A percentile compares a stretch with the other conserved stretches of the same genome.
Conservation (phyloP, 2,797 vertebrate species). For the Lagocephalus sceleratus region DNA sequence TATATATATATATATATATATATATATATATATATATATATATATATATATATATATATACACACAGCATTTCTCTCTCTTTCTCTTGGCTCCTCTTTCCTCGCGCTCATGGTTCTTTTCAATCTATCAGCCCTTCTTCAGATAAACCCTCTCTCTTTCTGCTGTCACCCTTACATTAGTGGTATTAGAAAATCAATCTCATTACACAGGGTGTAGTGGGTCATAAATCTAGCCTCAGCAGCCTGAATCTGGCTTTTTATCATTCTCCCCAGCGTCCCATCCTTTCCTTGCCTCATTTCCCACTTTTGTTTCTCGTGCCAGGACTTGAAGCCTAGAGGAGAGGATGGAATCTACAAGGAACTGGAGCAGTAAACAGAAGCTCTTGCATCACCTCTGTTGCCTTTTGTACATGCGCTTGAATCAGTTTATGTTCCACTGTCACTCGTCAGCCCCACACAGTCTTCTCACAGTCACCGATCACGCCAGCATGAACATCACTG, state of each 20-base stretch:
- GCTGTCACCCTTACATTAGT: slow-evolving; percentile 65
- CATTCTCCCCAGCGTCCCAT: slow-evolving; percentile 26
- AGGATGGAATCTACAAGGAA: slow-evolving; percentile 78
- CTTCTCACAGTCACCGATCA: slow-evolving; percentile 55
- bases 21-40: too few species aligned
- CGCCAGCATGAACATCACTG: slow-evolving; percentile 53
- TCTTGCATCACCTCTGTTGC: slow-evolving; percentile 50
- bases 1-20: too few species aligned
- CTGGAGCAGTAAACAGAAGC: slow-evolving; percentile 73
- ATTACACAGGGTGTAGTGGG: slow-evolving; percentile 49
- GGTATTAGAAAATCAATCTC: slow-evolving; percentile 73
- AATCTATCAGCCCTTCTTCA: slow-evolving; percentile 46
- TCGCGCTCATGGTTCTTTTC: slow-evolving; percentile 31
- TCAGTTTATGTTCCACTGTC: slow-evolving; percentile 36
- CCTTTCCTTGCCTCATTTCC: slow-evolving; percentile 5
- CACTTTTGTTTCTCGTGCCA: slow-evolving; percentile 42
- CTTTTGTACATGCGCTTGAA: slow-evolving; percentile 19
- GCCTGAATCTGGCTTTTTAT: slow-evolving; percentile 36
- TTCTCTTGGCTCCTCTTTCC: slow-evolving; percentile 30
- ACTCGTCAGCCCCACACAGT: slow-evolving; percentile 40
- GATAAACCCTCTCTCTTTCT: slow-evolving; percentile 53
- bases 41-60: too few species aligned
- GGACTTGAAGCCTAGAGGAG: slow-evolving; percentile 78
- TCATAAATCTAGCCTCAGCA: slow-evolving; percentile 61
- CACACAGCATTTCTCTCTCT: slow-evolving; percentile 29